A percentile compares a stretch with the other conserved stretches of the same genome.
Conservation (phyloP, 2,888 invertebrate genomes). For the Gortyna flavago region DNA sequence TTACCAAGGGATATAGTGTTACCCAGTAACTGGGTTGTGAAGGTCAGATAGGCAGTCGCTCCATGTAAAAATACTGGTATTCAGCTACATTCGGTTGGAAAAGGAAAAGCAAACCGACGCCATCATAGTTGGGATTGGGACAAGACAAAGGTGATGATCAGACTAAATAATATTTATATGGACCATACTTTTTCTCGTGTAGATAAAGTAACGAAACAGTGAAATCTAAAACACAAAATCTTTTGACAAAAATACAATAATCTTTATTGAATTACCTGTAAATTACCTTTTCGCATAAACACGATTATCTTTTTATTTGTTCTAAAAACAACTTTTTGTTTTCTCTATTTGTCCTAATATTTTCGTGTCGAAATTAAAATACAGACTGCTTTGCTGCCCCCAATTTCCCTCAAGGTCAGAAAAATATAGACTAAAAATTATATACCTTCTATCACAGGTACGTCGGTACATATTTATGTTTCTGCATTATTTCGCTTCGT, state of each 20-base stretch:
- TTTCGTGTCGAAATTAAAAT: conserved; percentile 57
- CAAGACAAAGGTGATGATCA: not conserved
- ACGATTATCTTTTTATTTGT: not conserved
- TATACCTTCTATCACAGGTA: conserved; percentile 37
- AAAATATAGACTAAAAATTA: conserved; percentile 48
- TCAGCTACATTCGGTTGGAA: not conserved
- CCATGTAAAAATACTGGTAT: not conserved
- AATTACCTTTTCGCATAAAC: conserved; percentile 1
- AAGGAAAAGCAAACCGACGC: not conserved
- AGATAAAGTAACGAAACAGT: not conserved
- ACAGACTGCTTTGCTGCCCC: conserved; percentile 11
- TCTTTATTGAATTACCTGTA: not conserved
- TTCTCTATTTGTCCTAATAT: conserved; percentile 42
- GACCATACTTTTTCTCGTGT: not conserved
- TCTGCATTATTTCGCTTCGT: conserved; percentile 44
- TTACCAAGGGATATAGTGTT: too few relatives aligned
- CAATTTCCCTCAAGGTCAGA: conserved; percentile 60
- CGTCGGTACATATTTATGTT: conserved; percentile 31
- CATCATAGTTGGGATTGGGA: not conserved
- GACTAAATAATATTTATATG: not conserved
- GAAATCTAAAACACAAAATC: not conserved
- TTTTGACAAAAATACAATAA: not conserved
- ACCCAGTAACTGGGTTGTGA: too few relatives aligned
- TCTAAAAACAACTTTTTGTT: conserved; percentile 8
- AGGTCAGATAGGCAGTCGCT: too few relatives aligned